Base-by-base conservation (phyloP, 2,797 vertebrate genomes). In the Betta splendens region DNA sequence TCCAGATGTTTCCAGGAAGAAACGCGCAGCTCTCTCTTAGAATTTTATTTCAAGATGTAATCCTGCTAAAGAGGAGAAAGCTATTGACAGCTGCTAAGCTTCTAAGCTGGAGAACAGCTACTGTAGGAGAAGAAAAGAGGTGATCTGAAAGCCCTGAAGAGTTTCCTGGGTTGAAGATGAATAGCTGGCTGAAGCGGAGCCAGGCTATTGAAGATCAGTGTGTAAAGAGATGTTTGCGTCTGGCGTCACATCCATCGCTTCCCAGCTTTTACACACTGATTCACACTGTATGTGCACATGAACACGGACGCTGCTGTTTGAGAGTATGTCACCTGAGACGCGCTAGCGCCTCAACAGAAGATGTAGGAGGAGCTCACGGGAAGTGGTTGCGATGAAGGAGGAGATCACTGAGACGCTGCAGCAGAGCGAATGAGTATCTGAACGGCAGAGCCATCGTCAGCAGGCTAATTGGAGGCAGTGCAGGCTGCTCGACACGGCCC, bases 41-140 rank as follows among this genome's bases (percentile, higher is more conserved):
- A 48, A 56, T 23, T 37, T 2, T 45, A 22, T 35, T 16, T 42
- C 21, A 17, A 28, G 10, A 65, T 58, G 22, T 46, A 43, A 15
- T 12, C 36, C 10, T 2, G 4, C 6, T 35, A 20, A 7, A 15
- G 23, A 11, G 12, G 7, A 28, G 21, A 50, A 17, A 26, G n/a
- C 5, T 1, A 21, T 47, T 49, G 10, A 16, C n/a, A 18, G 20
- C 29, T 21, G 23, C 40, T 25, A 12, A 59, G 47, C 22, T 11
- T 17, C 7, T 45, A 5, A 32, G 5, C 18, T 36, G n/a, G 40
- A 42, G 28, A 20, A 12, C 20, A 18, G 15, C 16, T 23, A 3
- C n/a, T n/a, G n/a, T n/a, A 52, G 8, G 18, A 15, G n/a, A 9
- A 47, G 5, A 10, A 12, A 9, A 32, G 15, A 37, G 7, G 6